These are phyloP conservation scores for Orthosia gracilis DNA, from an alignment of 2,888 invertebrate species.

Conservation along the genomic window DNA sequence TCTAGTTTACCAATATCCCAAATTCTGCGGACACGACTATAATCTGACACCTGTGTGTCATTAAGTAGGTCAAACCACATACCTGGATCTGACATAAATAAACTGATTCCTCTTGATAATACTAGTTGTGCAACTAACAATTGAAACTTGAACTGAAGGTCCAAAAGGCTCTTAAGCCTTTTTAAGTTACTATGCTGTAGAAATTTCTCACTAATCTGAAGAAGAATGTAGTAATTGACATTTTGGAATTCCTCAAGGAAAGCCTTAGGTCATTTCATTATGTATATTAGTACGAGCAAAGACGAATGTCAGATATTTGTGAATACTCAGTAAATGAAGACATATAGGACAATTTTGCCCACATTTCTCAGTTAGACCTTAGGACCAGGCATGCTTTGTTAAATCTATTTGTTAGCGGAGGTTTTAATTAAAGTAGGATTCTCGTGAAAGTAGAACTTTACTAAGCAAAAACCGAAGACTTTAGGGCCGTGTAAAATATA, in stretches of 20 bases:
- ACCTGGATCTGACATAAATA: no score
- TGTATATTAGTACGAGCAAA: not conserved
- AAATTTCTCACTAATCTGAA: not conserved
- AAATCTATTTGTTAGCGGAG: conserved; percentile 9
- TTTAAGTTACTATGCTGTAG: not conserved
- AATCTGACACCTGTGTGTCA: no score
- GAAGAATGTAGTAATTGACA: not conserved
- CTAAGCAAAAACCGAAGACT: not conserved
- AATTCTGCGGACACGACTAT: no score
- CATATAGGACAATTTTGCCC: not conserved
- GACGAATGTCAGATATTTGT: conserved; percentile 10
- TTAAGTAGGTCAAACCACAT: no score
- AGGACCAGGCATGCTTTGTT: not conserved
- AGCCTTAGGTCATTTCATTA: not conserved
- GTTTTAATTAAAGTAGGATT: conserved; percentile 28
- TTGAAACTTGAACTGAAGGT: no score
- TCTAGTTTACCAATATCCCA: no score
- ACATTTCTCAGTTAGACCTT: conserved; percentile 15
- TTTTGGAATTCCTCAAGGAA: not conserved
- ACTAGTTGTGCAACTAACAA: no score
- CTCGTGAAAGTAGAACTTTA: not conserved
- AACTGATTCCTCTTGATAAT: no score
- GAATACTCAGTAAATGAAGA: conserved; percentile 6
- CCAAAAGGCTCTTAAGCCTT: not conserved
- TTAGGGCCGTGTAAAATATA: not conserved